These are phyloP conservation scores for Sebastes fasciatus DNA, from an alignment of 2,113 vertebrate genomes.

Conservation along the genomic window DNA sequence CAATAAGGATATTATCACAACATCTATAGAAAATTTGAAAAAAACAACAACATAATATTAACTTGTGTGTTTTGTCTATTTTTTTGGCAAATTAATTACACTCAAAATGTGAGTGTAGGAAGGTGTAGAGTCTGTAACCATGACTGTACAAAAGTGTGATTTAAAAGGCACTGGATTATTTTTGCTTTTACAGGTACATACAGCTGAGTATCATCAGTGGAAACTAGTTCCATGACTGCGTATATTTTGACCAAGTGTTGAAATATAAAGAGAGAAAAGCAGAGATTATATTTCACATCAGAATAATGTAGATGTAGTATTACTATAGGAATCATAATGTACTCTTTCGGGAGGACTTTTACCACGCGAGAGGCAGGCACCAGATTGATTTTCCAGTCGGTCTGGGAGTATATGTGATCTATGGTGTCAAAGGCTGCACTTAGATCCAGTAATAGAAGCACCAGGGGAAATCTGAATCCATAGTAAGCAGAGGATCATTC, in stretches of 20 bases:
- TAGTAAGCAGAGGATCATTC: not conserved
- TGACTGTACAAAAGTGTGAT: too few species aligned
- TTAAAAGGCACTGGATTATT: too few species aligned
- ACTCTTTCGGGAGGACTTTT: not conserved
- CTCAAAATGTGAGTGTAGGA: too few species aligned
- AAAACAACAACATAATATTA: too few species aligned
- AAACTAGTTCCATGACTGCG: not conserved
- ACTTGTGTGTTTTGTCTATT: too few species aligned
- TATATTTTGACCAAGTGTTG: not conserved
- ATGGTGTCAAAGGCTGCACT: not conserved
- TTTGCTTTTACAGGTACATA: not conserved
- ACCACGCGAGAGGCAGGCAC: too few species aligned
- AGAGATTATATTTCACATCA: not conserved
- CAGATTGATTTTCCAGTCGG: too few species aligned
- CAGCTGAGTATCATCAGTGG: not conserved
- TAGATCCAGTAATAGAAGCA: not conserved
- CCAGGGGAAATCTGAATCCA: not conserved
- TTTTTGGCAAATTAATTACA: too few species aligned
- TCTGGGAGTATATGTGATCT: too few species aligned
- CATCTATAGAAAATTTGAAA: too few species aligned
- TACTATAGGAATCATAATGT: not conserved
- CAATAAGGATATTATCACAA: too few species aligned
- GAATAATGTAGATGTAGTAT: not conserved
- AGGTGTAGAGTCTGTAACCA: too few species aligned
- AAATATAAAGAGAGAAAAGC: not conserved